Conservation (phyloP, 2,888 invertebrate species). For the Lordiphosa andalusiaca region DNA sequence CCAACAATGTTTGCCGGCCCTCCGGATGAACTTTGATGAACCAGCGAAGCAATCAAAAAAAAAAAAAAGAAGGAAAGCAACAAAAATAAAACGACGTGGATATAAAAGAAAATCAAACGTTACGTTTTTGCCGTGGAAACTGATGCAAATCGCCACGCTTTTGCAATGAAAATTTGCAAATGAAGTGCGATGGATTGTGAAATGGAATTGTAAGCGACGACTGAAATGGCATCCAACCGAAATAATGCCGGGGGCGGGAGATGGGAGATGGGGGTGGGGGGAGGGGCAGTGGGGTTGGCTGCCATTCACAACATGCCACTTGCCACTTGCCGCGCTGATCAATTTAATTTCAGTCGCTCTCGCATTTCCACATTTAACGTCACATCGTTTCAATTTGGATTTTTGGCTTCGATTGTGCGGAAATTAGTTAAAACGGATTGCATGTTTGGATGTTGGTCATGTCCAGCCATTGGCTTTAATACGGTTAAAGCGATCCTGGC, state of each 20-base stretch:
- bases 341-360: constrained; percentile 51
- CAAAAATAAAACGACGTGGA: no score
- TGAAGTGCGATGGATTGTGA: constrained; percentile 59
- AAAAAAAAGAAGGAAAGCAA: no score
- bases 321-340: constrained; percentile 28
- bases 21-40: constrained; percentile 3
- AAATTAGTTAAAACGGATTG: constrained; percentile 47
- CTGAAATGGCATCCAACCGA: constrained; percentile 53
- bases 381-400: constrained; percentile 40
- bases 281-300: background rate
- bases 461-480: no score
- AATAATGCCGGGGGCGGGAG: constrained; percentile 51
- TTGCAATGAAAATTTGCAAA: constrained; percentile 43
- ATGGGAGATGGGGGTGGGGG: no score
- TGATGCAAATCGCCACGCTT: constrained; percentile 2
- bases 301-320: constrained; percentile 19
- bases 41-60: background rate
- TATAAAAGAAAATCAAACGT: constrained; percentile 14
- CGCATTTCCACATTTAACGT: constrained; percentile 8
- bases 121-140: constrained; percentile 33
- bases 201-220: constrained; percentile 49
- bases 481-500: no score
- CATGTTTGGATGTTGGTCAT: no score
- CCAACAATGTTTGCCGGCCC: background rate
- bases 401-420: constrained; percentile 42